phyloP scores from a whole-genome alignment of 1,140 invertebrate genomes.

The Protaetia brevitarsis region DNA sequence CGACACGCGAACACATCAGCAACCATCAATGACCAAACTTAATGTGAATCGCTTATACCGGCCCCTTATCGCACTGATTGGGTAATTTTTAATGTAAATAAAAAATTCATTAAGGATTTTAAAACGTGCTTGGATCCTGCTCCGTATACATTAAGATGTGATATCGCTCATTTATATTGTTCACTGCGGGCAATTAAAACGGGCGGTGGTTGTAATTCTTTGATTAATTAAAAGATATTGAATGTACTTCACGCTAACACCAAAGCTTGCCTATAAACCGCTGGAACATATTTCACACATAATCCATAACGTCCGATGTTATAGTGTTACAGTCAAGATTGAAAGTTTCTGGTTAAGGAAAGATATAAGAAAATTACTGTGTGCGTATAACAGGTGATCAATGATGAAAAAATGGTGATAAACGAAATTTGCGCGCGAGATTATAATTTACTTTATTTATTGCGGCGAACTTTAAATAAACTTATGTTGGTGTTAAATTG shows the following conservation, averaged over 20 bases:
- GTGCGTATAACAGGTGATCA: not conserved
- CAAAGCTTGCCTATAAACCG: not conserved
- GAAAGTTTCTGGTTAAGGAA: not conserved
- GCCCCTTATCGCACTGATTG: not conserved
- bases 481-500: too few relatives aligned
- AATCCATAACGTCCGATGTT: not conserved
- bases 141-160: not conserved
- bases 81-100: constrained; percentile 9
- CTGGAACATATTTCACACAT: constrained; percentile 9
- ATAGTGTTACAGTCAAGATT: not conserved
- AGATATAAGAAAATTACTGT: not conserved
- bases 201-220: not conserved
- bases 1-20: not conserved
- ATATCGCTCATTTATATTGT: not conserved
- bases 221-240: constrained; percentile 17
- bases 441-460: too few relatives aligned
- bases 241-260: not conserved
- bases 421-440: too few relatives aligned
- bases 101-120: not conserved
- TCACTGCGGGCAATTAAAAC: not conserved
- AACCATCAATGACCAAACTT: not conserved
- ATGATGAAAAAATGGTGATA: too few relatives aligned
- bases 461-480: too few relatives aligned
- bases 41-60: not conserved
- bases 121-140: not conserved